phyloP scores from a whole-genome alignment of 2,113 vertebrate genomes.

The Mionectes macconnelli region DNA sequence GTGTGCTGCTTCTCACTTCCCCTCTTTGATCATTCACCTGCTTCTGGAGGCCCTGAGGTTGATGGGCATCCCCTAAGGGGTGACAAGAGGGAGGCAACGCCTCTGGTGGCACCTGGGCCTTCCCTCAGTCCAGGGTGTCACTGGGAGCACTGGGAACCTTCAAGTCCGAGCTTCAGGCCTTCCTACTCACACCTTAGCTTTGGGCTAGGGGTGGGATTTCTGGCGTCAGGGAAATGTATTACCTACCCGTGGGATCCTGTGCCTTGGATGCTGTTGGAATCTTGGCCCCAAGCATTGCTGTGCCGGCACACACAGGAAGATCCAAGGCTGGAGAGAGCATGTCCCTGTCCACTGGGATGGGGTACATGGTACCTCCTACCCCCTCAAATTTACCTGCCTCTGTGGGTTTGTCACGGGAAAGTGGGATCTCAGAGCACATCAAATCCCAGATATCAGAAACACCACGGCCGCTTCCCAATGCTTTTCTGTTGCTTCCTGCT shows the following conservation, averaged over 20 bases:
- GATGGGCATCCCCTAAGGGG: background rate
- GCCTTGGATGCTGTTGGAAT: accelerated
- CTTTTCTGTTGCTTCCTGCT: background rate
- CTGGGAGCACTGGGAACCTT: background rate
- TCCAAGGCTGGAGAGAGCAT: background rate
- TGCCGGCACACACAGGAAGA: accelerated
- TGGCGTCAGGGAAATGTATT: background rate
- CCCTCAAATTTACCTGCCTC: background rate
- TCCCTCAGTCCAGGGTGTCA: accelerated
- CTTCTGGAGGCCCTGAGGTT: background rate
- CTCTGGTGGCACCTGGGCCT: accelerated
- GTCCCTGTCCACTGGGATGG: background rate
- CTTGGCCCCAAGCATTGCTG: accelerated
- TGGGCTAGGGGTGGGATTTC: background rate
- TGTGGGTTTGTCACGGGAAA: accelerated
- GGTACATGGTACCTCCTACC: background rate
- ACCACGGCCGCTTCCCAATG: background rate
- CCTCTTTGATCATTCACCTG: background rate
- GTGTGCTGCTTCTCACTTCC: background rate
- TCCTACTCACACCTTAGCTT: background rate
- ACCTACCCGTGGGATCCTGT: accelerated
- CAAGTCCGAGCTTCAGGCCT: background rate
- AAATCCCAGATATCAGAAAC: no score
- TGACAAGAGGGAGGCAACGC: background rate
- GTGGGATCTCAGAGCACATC: background rate